Evolutionary conservation across 2,888 invertebrate species (phyloP).

Genomic region (Drosophila meridionalis): DNA sequence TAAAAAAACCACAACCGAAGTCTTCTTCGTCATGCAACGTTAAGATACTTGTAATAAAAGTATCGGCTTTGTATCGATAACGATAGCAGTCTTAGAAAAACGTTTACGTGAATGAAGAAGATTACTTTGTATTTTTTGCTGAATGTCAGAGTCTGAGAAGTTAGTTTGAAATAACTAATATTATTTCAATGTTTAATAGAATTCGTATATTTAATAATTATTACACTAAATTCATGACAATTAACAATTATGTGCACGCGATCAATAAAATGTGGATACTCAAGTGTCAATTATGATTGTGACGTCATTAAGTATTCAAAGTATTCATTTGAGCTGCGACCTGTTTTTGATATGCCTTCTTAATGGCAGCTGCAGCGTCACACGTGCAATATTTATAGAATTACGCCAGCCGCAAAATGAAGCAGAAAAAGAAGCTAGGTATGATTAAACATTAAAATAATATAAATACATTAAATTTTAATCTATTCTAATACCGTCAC

Average conservation of each 20-base stretch:
- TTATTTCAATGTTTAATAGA: too few relatives aligned
- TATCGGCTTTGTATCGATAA: slow-evolving; percentile 25
- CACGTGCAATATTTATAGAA: slow-evolving; percentile 62
- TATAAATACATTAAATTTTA: neutral
- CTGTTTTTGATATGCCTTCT: neutral
- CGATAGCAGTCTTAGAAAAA: neutral
- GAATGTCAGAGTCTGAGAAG: neutral
- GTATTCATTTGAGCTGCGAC: neutral
- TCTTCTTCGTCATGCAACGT: slow-evolving; percentile 26
- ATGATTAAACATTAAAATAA: slow-evolving; percentile 7
- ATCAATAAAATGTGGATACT: neutral
- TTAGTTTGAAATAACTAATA: neutral
- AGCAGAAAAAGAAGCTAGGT: slow-evolving; percentile 83
- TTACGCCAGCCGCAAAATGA: slow-evolving; percentile 66
- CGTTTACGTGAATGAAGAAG: slow-evolving; percentile 7
- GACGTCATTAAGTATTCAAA: neutral
- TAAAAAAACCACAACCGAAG: slow-evolving; percentile 32
- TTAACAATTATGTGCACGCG: neutral
- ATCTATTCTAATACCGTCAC: neutral
- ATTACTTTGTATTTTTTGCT: neutral
- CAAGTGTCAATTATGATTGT: neutral
- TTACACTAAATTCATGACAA: neutral
- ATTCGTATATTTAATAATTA: neutral
- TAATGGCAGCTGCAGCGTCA: slow-evolving; percentile 21
- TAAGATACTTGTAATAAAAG: slow-evolving; percentile 10